Conservation (phyloP, 2,888 invertebrate genomes). For the Busseola fusca region DNA sequence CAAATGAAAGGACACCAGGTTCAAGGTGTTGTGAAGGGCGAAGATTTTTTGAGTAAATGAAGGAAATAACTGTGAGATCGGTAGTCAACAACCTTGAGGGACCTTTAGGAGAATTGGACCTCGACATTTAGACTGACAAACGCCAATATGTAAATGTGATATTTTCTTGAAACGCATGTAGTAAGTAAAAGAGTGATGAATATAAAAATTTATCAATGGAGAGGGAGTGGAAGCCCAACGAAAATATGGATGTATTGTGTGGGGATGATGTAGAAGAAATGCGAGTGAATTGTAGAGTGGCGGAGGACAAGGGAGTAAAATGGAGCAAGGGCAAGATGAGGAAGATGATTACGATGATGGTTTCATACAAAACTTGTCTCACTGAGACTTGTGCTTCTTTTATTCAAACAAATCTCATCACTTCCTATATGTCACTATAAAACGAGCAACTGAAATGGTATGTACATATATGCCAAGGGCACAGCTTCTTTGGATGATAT, state of each 20-base stretch:
- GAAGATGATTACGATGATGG: not conserved
- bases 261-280: too few species aligned
- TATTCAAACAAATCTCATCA: not conserved
- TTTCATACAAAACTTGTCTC: not conserved
- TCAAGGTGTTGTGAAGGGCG: slow-evolving; percentile 40
- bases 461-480: too few species aligned
- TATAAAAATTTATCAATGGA: not conserved
- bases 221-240: not conserved
- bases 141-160: not conserved
- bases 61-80: slow-evolving; percentile 18
- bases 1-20: slow-evolving; percentile 18
- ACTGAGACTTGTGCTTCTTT: not conserved
- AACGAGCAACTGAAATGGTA: too few species aligned
- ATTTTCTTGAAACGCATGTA: not conserved
- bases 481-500: too few species aligned
- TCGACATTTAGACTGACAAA: slow-evolving; percentile 7
- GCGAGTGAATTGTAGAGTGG: too few species aligned
- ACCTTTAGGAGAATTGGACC: slow-evolving; percentile 19
- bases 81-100: not conserved
- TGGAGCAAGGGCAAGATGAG: not conserved
- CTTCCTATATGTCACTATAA: too few species aligned
- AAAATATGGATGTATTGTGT: not conserved
- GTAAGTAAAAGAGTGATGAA: not conserved
- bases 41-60: slow-evolving; percentile 9
- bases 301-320: not conserved